A percentile compares a stretch with the other conserved stretches of the same genome.
Conservation (phyloP, 2,797 vertebrate genomes). For the Eleutherodactylus coqui region DNA sequence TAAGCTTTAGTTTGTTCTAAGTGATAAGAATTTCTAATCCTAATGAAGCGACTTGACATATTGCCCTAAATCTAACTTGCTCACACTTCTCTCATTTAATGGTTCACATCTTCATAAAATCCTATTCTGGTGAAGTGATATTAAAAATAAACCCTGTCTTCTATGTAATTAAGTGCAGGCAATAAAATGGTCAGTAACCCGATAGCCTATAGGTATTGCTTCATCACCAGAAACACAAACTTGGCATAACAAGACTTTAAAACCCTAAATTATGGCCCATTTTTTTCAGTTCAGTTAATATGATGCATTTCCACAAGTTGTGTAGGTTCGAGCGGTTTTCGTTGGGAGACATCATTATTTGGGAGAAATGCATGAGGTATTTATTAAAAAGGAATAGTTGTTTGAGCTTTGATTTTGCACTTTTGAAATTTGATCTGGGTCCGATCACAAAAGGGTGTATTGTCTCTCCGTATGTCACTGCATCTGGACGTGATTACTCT, state of each 20-base stretch:
- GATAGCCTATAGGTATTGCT: conserved; percentile 35
- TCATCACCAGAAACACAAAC: conserved; percentile 35
- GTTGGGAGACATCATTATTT: conserved; percentile 61
- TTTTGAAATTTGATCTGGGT: conserved; percentile 75
- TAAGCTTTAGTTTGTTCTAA: neutral
- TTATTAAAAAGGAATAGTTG: conserved; percentile 70
- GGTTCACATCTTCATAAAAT: conserved; percentile 23
- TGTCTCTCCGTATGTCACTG: conserved; percentile 71
- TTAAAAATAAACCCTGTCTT: neutral
- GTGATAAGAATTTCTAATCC: neutral
- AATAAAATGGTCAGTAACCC: conserved; percentile 39
- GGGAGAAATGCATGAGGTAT: conserved; percentile 68
- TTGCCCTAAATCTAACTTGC: neutral
- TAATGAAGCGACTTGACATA: neutral
- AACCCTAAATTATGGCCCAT: conserved; percentile 39
- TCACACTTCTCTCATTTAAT: conserved; percentile 34
- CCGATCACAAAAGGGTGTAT: conserved; percentile 66
- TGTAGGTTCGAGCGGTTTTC: conserved; percentile 44
- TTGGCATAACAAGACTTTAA: conserved; percentile 19
- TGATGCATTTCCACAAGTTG: conserved; percentile 25
- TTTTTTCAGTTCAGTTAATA: conserved; percentile 34
- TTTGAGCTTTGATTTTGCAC: conserved; percentile 71
- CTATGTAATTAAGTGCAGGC: conserved; percentile 13
- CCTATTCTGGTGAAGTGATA: conserved; percentile 20
- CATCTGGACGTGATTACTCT: conserved; percentile 77